Base-by-base conservation (phyloP, 2,113 vertebrate species). In the Felis chaus region DNA sequence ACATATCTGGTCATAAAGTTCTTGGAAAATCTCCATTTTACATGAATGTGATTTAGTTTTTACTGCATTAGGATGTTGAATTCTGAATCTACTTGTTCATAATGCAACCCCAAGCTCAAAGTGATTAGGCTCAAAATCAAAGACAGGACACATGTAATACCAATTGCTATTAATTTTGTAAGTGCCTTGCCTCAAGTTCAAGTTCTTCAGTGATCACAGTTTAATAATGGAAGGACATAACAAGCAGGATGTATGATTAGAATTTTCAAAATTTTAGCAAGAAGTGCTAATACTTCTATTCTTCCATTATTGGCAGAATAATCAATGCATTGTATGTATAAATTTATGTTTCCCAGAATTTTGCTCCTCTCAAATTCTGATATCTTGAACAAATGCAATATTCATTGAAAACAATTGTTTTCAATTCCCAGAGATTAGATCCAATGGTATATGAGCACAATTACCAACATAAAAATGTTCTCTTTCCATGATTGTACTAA, bases 361-460 rank as follows among this genome's bases (percentile, higher is more conserved):
- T 50, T 57, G 3, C 33, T 92, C 25, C 94, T 68, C 8, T 92
- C 33, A 95, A 92, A 92, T 91, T 88, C 55, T 1, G 95, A 21
- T 57, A 87, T 53, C 23, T 92, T 97, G 27, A 95, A 76, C 11
- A 97, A 92, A 92, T 76, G 63, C 11, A 95, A 69, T 96, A 80
- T 81, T 91, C 39, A 90, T 57, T 68, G 78, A 48, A 89, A 90
- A 89, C 85, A 95, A 71, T 91, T 11, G 79, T 48, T 83, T 97
- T 84, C 65, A 95, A 6, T 88, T 96, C 65, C n/a, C 19, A 94
- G 81, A 89, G 74, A 84, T 69, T 74, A 55, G 7, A 36, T 71
- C 84, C 55, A 91, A 45, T 84, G 7, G 6, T 45, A 80, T 74
- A 66, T 91, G 33, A 57, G 18, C 16, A 95, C 66, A 94, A n/a